Evolutionary conservation across 2,888 invertebrate species (phyloP).

Genomic region (Protodeltote pygarga): DNA sequence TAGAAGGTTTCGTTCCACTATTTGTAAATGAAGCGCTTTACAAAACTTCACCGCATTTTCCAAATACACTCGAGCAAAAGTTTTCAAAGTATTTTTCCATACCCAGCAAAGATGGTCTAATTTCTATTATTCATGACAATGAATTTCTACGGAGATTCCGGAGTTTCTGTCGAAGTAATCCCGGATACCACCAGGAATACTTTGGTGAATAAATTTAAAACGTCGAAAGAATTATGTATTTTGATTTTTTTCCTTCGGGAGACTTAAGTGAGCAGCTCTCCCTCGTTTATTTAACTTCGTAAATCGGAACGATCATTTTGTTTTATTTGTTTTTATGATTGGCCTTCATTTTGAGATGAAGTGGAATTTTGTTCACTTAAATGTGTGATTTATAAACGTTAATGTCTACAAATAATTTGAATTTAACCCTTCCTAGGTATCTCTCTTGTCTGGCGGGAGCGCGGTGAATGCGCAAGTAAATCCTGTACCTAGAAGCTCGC

Average conservation of each 20-base stretch:
- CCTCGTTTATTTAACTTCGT: constrained; percentile 31
- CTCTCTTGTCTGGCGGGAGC: no score
- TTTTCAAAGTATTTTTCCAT: constrained; percentile 15
- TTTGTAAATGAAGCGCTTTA: neutral
- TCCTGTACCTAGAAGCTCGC: no score
- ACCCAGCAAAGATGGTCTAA: constrained; percentile 42
- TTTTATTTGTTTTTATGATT: constrained; percentile 26
- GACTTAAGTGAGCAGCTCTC: constrained; percentile 41
- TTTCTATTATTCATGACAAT: constrained; percentile 70
- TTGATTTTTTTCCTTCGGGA: constrained; percentile 44
- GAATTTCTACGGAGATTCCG: constrained; percentile 57
- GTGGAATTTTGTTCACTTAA: no score
- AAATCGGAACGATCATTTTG: constrained; percentile 22
- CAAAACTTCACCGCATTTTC: constrained; percentile 19
- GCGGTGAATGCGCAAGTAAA: no score
- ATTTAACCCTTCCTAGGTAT: no score
- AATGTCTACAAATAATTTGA: no score
- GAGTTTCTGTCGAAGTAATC: constrained; percentile 59
- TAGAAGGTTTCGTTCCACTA: neutral
- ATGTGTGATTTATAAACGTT: no score
- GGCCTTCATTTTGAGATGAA: constrained; percentile 5
- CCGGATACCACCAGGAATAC: constrained; percentile 61
- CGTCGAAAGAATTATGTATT: constrained; percentile 54
- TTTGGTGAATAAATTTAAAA: constrained; percentile 60
- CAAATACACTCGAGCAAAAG: constrained; percentile 27